A percentile compares a stretch with the other conserved stretches of the same genome.
These are phyloP conservation scores for Apostichopus parvimensis DNA, from an alignment of 35 echinoderm and acorn worm genomes.

Conservation along the genomic window DNA sequence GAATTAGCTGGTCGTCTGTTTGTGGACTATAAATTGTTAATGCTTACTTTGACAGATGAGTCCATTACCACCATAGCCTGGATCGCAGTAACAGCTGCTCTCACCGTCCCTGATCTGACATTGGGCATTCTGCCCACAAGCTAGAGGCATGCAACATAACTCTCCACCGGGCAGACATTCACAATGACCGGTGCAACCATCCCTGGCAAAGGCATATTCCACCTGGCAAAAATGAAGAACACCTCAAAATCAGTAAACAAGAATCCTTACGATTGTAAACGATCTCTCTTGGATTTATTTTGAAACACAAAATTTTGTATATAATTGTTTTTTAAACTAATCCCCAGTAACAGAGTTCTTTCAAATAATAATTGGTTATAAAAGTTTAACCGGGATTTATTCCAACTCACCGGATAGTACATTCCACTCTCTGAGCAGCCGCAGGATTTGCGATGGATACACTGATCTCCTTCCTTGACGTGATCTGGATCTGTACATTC, in stretches of 20 bases:
- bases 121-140: conserved; percentile 39
- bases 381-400: not conserved
- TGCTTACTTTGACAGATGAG: conserved; percentile 47
- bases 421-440: conserved; percentile 41
- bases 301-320: not conserved
- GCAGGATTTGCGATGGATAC: conserved; percentile 24
- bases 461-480: conserved; percentile 45
- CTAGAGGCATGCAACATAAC: conserved; percentile 31
- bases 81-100: conserved; percentile 35
- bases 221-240: not conserved
- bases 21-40: not conserved
- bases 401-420: conserved; percentile 42
- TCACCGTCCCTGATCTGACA: conserved; percentile 50
- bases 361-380: no score
- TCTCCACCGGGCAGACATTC: conserved; percentile 47
- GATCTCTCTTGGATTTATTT: not conserved
- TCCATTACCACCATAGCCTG: conserved; percentile 47
- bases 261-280: not conserved
- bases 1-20: no score
- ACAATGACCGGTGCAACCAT: conserved; percentile 37
- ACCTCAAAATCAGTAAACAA: no score
- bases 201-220: conserved; percentile 35
- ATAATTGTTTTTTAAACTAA: not conserved
- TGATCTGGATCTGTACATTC: conserved; percentile 30
- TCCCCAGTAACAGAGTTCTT: no score